Conservation (phyloP, 2,113 vertebrate species). For the Anoura caudifer region DNA sequence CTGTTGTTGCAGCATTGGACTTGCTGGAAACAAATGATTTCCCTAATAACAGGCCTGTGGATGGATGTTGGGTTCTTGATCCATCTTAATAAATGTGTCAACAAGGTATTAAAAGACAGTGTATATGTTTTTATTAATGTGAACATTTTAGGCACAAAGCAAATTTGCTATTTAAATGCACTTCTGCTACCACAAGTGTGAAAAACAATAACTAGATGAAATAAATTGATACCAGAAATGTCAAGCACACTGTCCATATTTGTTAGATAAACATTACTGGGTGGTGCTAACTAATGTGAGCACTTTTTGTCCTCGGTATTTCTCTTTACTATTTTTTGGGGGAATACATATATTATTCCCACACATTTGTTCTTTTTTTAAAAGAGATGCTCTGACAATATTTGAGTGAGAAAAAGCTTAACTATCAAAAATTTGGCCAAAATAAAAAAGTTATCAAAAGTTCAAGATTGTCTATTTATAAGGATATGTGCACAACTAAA, state of each 20-base stretch:
- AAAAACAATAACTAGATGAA: constrained; percentile 72
- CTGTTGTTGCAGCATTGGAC: constrained; percentile 69
- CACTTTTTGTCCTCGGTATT: constrained; percentile 73
- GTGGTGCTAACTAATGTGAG: constrained; percentile 75
- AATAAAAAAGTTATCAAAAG: neutral
- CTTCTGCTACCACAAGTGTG: constrained; percentile 64
- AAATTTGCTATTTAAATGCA: constrained; percentile 78
- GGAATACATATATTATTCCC: constrained; percentile 42
- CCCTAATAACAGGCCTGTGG: constrained; percentile 3
- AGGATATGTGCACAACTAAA: neutral
- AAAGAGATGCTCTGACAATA: neutral
- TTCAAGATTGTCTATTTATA: neutral
- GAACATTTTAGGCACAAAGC: constrained; percentile 71
- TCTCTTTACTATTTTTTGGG: constrained; percentile 74
- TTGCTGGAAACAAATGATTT: constrained; percentile 73
- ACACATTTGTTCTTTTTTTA: neutral
- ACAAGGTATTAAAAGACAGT: constrained; percentile 74
- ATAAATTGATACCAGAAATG: constrained; percentile 79
- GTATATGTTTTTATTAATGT: constrained; percentile 74
- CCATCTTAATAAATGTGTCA: constrained; percentile 25
- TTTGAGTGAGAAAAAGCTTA: neutral
- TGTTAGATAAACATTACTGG: constrained; percentile 79
- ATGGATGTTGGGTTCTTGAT: neutral
- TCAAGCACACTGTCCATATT: constrained; percentile 72
- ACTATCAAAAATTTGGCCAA: neutral